Evolutionary conservation across 2,888 invertebrate genomes (phyloP).

Genomic region (Athetis lepigone): DNA sequence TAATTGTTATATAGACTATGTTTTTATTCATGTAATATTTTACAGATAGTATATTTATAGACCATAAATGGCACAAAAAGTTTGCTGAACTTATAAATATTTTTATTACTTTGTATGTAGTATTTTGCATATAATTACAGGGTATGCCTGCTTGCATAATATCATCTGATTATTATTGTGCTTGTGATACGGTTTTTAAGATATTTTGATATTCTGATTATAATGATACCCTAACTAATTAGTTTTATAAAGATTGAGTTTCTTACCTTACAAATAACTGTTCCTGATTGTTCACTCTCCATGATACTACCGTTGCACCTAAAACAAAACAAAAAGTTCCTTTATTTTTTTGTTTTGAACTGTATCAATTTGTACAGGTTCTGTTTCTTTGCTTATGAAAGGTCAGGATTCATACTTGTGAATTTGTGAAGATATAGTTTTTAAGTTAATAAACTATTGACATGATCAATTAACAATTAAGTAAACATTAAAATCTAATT

Average conservation of each 20-base stretch:
- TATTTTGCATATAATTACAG: background rate
- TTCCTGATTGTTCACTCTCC: constrained; percentile 98
- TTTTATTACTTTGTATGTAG: background rate
- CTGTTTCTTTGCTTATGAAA: background rate
- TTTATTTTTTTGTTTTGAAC: background rate
- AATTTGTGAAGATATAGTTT: background rate
- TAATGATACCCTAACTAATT: background rate
- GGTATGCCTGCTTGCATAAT: background rate
- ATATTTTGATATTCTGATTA: background rate
- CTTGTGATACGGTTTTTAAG: background rate
- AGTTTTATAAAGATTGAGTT: background rate
- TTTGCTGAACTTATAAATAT: background rate
- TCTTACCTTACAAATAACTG: constrained; percentile 98
- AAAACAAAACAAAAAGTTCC: constrained; percentile 74
- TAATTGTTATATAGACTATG: too few relatives aligned
- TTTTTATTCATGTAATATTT: background rate
- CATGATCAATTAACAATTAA: constrained; percentile 21
- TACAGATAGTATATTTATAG: too few relatives aligned
- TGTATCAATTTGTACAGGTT: background rate
- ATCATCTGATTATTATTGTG: background rate
- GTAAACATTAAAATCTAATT: constrained; percentile 31
- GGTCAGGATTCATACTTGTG: background rate
- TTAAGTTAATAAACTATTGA: background rate
- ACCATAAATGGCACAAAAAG: background rate
- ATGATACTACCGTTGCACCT: constrained; percentile 99